Conservation (phyloP, 2,113 vertebrate species). For the Pavo muticus region DNA sequence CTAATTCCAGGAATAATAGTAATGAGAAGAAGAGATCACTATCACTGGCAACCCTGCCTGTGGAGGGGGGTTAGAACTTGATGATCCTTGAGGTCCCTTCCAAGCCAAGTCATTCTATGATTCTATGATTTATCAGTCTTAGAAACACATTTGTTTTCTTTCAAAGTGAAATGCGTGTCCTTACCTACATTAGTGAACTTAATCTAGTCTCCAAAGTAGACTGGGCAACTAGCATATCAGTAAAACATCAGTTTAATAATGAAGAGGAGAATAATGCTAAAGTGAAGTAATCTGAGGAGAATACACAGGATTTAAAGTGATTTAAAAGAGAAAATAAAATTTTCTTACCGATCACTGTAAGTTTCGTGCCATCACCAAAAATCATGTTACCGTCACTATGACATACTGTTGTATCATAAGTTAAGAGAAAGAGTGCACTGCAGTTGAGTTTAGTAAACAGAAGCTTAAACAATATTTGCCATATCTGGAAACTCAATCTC, state of each 20-base stretch:
- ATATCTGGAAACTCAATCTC: not conserved
- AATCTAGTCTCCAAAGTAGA: slow-evolving; percentile 65
- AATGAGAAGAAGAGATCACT: not conserved
- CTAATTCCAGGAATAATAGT: not conserved
- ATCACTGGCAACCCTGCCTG: not conserved
- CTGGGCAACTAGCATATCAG: slow-evolving; percentile 9
- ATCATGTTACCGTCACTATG: slow-evolving; percentile 11
- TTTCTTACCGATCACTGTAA: slow-evolving; percentile 83
- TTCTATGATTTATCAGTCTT: not conserved
- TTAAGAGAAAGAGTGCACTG: not conserved
- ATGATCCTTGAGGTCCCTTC: too few species aligned
- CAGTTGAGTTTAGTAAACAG: not conserved
- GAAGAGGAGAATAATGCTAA: not conserved
- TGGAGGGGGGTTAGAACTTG: too few species aligned
- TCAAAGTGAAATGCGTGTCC: not conserved
- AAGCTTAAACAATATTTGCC: not conserved
- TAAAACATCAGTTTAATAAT: not conserved
- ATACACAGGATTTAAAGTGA: not conserved
- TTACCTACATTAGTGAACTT: slow-evolving; percentile 59
- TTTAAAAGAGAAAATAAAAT: not conserved
- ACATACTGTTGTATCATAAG: not conserved
- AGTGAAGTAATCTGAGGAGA: not conserved
- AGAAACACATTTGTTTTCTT: not conserved
- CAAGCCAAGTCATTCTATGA: too few species aligned
- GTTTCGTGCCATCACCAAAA: slow-evolving; percentile 84